These are phyloP conservation scores for Acholoe squamosa DNA, from an alignment of 2,888 invertebrate genomes.

Conservation along the genomic window DNA sequence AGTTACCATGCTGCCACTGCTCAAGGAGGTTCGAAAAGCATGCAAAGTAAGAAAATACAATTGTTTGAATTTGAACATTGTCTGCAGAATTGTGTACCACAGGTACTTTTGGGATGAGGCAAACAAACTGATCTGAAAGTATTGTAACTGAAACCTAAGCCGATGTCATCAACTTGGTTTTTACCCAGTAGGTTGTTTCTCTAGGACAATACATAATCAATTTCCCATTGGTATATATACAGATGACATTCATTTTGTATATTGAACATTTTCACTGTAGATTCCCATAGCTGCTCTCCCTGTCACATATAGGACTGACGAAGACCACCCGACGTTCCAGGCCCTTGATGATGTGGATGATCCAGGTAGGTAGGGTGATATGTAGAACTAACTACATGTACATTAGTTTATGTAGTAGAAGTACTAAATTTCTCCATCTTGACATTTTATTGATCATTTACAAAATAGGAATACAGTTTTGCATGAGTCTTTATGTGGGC, in stretches of 20 bases:
- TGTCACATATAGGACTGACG: constrained; percentile 74
- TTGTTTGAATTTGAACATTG: not conserved
- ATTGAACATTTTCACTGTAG: no score
- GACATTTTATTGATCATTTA: no score
- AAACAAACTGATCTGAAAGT: no score
- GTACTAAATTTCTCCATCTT: not conserved
- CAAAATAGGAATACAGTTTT: not conserved
- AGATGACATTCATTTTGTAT: no score
- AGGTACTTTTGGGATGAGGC: no score
- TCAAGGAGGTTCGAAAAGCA: constrained; percentile 74
- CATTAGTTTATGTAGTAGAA: not conserved
- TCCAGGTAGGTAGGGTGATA: constrained; percentile 67
- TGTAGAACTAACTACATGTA: not conserved
- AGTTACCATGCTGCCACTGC: constrained; percentile 74
- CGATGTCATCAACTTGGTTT: no score
- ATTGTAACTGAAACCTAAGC: no score
- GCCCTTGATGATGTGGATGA: constrained; percentile 71
- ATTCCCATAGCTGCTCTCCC: constrained; percentile 71
- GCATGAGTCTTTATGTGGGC: not conserved
- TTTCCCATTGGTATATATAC: no score
- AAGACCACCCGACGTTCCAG: constrained; percentile 73
- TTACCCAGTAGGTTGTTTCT: no score
- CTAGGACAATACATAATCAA: no score
- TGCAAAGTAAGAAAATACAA: constrained; percentile 73
- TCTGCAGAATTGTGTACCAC: not conserved